phyloP scores from a whole-genome alignment of 2,797 vertebrate genomes.

The Aphelocoma californica region DNA sequence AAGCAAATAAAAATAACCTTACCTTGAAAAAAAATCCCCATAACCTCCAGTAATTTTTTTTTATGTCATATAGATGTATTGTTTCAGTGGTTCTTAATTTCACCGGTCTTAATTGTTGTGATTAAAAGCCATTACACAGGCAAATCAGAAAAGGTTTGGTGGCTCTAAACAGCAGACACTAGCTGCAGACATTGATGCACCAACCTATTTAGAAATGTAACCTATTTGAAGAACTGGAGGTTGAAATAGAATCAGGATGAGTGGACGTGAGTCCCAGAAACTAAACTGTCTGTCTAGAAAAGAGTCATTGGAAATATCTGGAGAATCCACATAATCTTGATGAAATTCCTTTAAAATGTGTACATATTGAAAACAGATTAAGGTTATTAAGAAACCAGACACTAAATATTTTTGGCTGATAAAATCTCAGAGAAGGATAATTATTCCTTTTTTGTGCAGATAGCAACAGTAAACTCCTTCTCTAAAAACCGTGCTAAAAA shows the following conservation, averaged over 20 bases:
- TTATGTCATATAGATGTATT: not conserved
- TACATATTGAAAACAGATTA: not conserved
- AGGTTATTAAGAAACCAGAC: conserved; percentile 8
- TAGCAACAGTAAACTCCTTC: conserved; percentile 47
- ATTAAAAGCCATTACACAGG: conserved; percentile 33
- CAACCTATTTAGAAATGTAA: conserved; percentile 50
- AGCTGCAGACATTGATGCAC: not conserved
- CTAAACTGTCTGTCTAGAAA: not conserved
- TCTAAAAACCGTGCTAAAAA: conserved; percentile 57
- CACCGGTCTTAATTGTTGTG: not conserved
- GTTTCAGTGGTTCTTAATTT: conserved; percentile 16
- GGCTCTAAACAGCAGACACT: not conserved
- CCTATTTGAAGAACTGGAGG: conserved; percentile 16
- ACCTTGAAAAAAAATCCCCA: fast-evolving
- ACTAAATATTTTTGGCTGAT: conserved; percentile 60
- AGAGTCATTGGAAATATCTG: not conserved
- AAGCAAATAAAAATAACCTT: not conserved
- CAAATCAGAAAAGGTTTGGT: not conserved
- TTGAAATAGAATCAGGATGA: conserved; percentile 2
- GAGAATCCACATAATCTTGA: not conserved
- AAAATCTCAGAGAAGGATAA: conserved; percentile 17
- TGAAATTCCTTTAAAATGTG: conserved; percentile 1
- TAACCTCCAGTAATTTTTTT: not conserved
- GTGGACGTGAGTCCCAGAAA: not conserved
- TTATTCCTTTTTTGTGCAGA: not conserved